Evolutionary conservation across 2,113 vertebrate genomes (phyloP).

Genomic region (Theropithecus gelada): DNA sequence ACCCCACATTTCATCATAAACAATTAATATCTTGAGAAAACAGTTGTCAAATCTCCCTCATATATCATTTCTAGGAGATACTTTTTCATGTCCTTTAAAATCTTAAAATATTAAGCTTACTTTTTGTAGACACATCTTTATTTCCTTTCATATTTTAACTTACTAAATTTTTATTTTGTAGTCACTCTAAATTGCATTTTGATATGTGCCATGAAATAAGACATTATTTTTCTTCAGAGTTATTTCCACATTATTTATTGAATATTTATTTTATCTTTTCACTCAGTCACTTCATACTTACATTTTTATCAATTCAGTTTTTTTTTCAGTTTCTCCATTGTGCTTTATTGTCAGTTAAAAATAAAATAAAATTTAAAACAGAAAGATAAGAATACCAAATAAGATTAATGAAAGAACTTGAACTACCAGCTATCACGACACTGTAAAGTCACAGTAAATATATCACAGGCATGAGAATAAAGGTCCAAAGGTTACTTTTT

Average conservation of each 20-base stretch:
- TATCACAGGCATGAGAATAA: not conserved
- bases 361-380: not conserved
- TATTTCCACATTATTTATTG: not conserved
- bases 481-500: not conserved
- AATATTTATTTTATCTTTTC: not conserved
- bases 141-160: not conserved
- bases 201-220: not conserved
- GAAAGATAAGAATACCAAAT: not conserved
- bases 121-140: not conserved
- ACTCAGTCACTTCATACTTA: not conserved
- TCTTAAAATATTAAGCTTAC: not conserved
- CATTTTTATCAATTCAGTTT: not conserved
- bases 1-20: not conserved
- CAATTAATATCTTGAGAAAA: not conserved
- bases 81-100: not conserved
- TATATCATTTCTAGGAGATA: not conserved
- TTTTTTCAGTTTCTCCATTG: not conserved
- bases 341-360: not conserved
- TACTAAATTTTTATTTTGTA: not conserved
- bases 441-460: not conserved
- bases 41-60: not conserved
- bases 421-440: not conserved
- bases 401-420: not conserved
- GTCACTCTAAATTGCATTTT: not conserved
- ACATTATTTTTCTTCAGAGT: not conserved